Evolutionary conservation across 2,797 vertebrate genomes (phyloP), one percentile per base, ranked within the genome.

Genomic region (Gymnopithys bicolor): DNA sequence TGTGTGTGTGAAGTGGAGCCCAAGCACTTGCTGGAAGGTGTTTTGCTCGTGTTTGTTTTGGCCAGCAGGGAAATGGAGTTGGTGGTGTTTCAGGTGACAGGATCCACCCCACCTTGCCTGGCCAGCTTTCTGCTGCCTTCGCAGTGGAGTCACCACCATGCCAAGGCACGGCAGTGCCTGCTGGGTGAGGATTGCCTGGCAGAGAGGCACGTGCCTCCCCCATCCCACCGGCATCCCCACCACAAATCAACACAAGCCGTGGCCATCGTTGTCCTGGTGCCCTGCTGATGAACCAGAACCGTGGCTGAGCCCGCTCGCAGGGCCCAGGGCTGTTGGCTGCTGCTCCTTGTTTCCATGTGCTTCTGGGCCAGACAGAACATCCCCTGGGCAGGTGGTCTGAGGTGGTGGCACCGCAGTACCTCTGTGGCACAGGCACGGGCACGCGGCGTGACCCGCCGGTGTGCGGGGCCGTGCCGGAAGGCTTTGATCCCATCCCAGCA

Each of bases 401-500:
- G 80, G 84, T 23, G 58, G 13, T 43, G 41, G 41, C 41, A 43
- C 53, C 6, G 0, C 1, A 1, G 23, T 21, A 2, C 79, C 53
- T 84, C 3, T 9, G 43, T 19, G 79, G 59, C 70, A 14, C 18
- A 1, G 70, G 39, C 49, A 1, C 45, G 8, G 5, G 79, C 48
- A 3, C 2, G 3, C 1, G 7, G 33, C 1, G 6, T 5, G 39
- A 18, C 52, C 74, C 2, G 4, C 49, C 0, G 12, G 63, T 9
- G 78, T 2, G 2, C 0, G 1, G 32, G 24, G 88, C 94, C 3
- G 80, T 68, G 81, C 83, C 8, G 63, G 75, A 18, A 64, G 51
- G 92, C 95, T 98, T 97, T 97, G 95, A 97, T 97, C 95, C 95
- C 37, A 5, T 81, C 88, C 64, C 43, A 12, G 80, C 60, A 2